Base-by-base conservation (phyloP, 2,797 vertebrate genomes). In the Rhabdomys pumilio region DNA sequence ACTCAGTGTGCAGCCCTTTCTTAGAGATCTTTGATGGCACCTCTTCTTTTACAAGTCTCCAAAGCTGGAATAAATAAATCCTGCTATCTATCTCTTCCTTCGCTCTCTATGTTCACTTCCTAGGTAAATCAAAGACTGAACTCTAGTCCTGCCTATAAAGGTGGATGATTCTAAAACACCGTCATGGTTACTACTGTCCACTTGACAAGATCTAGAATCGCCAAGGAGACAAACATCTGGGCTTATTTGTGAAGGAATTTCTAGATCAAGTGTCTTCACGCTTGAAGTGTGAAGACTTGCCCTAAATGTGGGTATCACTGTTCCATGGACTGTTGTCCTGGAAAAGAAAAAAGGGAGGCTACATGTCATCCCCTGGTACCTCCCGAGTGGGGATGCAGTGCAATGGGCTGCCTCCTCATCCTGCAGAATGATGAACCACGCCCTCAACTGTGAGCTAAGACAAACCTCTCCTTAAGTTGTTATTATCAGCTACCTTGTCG, bases 31-130 rank as follows among this genome's bases (percentile, higher is more conserved):
- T 80, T 89, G 34, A 47, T 87, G 61, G 65, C n/a, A 50, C n/a
- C 63, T 84, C 24, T 92, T 93, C n/a, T 73, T 95, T 94, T 38
- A 75, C 6, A 61, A 69, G 47, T 79, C 34, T 41, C 83, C 65
- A 22, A 67, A 82, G 90, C 31, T 69, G 47, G 38, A 73, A 55
- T 44, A 65, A 20, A 10, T 83, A 44, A 29, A 41, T 53, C 14
- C 55, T 80, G 69, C 47, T 61, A 15, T 34, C 47, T 61, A 15
- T 34, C 61, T 22, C 79, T 67, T 72, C 20, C 79, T 95, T 88
- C 79, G 24, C 44, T 92, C 55, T 92, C 75, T 92, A 6, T 17
- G 22, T 41, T 93, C 11, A 94, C 19, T 76, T 89, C 22, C 59
- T 73, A 53, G 89, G 59, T 44, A 44, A 67, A 41, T 55, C 19